phyloP scores from a whole-genome alignment of 2,797 vertebrate genomes.

The Sebastes cheni region DNA sequence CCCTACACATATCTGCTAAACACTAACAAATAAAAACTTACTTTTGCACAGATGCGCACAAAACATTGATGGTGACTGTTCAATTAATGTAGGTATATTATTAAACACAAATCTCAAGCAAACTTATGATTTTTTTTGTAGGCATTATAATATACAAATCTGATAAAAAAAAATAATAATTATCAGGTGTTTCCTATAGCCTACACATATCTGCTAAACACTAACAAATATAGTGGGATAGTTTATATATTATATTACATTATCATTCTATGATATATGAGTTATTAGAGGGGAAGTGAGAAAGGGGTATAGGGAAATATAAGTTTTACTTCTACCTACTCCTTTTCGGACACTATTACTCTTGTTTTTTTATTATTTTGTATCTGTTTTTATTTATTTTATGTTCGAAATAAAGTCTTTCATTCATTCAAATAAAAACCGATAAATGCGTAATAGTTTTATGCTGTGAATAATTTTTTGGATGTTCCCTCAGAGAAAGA shows the following conservation, averaged over 20 bases:
- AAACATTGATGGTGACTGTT: background rate
- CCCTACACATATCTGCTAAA: background rate
- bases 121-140: background rate
- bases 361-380: no score
- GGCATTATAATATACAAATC: background rate
- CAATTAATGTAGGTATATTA: background rate
- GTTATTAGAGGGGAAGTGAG: no score
- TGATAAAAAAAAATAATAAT: fast-evolving
- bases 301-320: no score
- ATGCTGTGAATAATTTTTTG: background rate
- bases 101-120: background rate
- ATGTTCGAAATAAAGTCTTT: no score
- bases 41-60: background rate
- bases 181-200: background rate
- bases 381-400: no score
- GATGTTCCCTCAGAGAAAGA: constrained; percentile 88
- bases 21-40: fast-evolving
- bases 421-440: background rate
- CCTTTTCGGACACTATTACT: no score
- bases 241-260: no score
- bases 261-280: no score
- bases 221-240: no score
- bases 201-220: background rate
- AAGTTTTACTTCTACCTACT: no score
- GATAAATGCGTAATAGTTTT: background rate